Evolutionary conservation across 2,113 vertebrate species (phyloP).

Genomic region (Pholis gunnellus): DNA sequence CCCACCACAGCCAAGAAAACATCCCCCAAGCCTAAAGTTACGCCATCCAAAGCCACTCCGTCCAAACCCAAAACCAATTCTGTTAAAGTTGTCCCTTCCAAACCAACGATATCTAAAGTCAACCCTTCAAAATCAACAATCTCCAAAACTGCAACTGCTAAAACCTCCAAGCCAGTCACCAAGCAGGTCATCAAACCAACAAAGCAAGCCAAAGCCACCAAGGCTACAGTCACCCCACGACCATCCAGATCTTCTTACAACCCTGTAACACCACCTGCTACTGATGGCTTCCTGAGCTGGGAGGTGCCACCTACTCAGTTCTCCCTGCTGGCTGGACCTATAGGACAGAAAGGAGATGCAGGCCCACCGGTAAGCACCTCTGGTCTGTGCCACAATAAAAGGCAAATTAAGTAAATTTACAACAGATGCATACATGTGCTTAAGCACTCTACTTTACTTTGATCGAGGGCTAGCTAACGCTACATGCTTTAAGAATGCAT

Average conservation of each 20-base stretch:
- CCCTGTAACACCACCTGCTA: conserved; percentile 81
- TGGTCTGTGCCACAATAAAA: not conserved
- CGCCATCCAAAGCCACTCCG: conserved; percentile 69
- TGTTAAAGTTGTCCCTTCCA: conserved; percentile 63
- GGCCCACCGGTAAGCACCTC: conserved; percentile 87
- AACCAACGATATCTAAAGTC: conserved; percentile 63
- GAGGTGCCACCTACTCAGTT: conserved; percentile 86
- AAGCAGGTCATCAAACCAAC: conserved; percentile 72
- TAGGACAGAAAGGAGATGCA: conserved; percentile 90
- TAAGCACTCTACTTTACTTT: not conserved
- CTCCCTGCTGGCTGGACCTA: conserved; percentile 84
- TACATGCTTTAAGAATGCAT: not conserved
- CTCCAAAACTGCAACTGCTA: conserved; percentile 67
- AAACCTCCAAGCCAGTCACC: conserved; percentile 49
- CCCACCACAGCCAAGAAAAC: conserved; percentile 67
- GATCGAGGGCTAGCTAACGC: not conserved
- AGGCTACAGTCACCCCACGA: conserved; percentile 58
- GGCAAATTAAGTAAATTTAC: not conserved
- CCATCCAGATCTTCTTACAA: conserved; percentile 73
- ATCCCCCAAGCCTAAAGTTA: conserved; percentile 64
- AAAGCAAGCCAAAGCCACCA: conserved; percentile 62
- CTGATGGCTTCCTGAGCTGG: conserved; percentile 86
- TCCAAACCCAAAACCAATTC: conserved; percentile 65
- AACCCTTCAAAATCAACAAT: conserved; percentile 64
- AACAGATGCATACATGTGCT: not conserved